Evolutionary conservation across 2,797 vertebrate genomes (phyloP).

Genomic region (Premnoplex brunnescens): DNA sequence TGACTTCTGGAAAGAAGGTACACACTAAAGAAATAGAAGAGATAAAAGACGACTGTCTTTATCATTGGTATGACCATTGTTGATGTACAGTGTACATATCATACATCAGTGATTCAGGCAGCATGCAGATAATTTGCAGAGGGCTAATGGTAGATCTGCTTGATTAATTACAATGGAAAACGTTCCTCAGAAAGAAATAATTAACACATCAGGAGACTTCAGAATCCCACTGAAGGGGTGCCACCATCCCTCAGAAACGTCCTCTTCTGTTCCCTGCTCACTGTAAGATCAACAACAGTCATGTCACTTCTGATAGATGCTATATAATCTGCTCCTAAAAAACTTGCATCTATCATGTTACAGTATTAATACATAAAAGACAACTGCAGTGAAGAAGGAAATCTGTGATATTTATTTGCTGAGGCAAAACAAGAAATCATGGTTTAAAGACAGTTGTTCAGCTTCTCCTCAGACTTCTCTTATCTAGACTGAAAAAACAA

Average conservation of each 20-base stretch:
- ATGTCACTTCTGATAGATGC: neutral
- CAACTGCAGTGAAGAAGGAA: neutral
- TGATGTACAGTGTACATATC: neutral
- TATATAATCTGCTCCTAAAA: neutral
- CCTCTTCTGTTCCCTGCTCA: slow-evolving; percentile 5
- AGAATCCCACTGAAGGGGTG: neutral
- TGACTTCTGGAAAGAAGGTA: neutral
- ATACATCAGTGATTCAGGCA: neutral
- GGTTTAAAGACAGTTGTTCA: neutral
- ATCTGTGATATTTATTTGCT: neutral
- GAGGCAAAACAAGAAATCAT: neutral
- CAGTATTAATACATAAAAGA: neutral
- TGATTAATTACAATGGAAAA: neutral
- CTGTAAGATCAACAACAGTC: neutral
- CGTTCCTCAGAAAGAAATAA: slow-evolving; percentile 19
- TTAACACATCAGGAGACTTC: slow-evolving; percentile 17
- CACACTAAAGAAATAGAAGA: neutral
- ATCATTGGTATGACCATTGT: neutral
- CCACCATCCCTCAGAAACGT: neutral
- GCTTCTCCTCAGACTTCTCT: neutral
- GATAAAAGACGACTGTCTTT: neutral
- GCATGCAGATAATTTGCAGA: neutral
- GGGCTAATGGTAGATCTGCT: neutral
- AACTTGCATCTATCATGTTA: neutral
- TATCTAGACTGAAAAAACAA: neutral